Evolutionary conservation across 1,140 invertebrate genomes (phyloP).

Genomic region (Diuraphis noxia): DNA sequence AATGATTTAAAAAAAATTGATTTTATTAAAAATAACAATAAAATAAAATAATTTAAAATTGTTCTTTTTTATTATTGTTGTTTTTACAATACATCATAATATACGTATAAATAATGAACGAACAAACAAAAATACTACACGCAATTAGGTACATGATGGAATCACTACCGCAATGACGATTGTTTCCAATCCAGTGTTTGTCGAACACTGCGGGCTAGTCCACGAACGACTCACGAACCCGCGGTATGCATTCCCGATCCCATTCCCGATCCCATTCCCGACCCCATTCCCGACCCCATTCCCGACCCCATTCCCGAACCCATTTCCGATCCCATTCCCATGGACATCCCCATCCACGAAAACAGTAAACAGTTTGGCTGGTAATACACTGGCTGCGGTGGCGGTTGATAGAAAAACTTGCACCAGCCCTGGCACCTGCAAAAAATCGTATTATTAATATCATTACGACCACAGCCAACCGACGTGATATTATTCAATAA

Average conservation of each 20-base stretch:
- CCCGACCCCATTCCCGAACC: too few relatives aligned
- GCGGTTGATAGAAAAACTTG: slow-evolving; percentile 15
- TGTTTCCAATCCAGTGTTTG: neutral
- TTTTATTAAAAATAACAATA: slow-evolving; percentile 51
- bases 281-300: too few relatives aligned
- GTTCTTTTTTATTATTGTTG: slow-evolving; percentile 59
- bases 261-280: too few relatives aligned
- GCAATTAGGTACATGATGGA: neutral
- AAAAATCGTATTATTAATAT: neutral
- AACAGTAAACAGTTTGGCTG: slow-evolving; percentile 36
- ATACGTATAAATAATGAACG: too few relatives aligned
- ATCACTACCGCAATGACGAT: neutral
- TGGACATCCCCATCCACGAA: slow-evolving; percentile 27
- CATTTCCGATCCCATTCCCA: too few relatives aligned
- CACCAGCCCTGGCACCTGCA: slow-evolving; percentile 45
- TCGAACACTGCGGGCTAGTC: neutral
- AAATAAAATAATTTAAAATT: slow-evolving; percentile 38
- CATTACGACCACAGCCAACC: too few relatives aligned
- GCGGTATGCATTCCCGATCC: neutral
- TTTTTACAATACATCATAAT: neutral
- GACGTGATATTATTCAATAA: neutral
- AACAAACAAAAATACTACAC: neutral
- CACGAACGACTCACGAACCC: neutral
- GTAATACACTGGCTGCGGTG: slow-evolving; percentile 1
- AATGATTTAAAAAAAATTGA: slow-evolving; percentile 48